Percentiles rank a stretch among this genome's conserved stretches.
Conservation (phyloP, 2,113 vertebrate genomes). For the Myanophis thanlyinensis region DNA sequence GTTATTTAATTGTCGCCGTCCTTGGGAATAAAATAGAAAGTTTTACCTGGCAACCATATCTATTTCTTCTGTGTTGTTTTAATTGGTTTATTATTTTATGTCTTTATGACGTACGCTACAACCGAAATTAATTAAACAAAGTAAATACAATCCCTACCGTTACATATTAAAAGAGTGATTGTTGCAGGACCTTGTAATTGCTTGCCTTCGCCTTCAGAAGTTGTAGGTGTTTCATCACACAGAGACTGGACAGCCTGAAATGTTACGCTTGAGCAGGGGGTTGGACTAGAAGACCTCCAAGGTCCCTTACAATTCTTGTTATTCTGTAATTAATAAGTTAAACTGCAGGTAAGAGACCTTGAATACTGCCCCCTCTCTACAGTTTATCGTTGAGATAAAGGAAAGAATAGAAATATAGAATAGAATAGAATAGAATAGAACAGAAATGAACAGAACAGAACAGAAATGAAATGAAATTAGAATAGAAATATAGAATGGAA, state of each 20-base stretch:
- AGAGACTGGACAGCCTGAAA: no score
- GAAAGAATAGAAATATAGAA: no score
- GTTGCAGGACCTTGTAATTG: not conserved
- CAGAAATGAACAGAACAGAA: no score
- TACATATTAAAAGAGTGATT: not conserved
- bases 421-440: no score
- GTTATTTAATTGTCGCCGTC: not conserved
- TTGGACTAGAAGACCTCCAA: no score
- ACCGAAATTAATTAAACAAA: not conserved
- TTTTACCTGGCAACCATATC: not conserved
- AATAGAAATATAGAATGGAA: no score
- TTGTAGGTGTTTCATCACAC: no score
- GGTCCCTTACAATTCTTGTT: no score
- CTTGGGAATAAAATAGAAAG: not conserved
- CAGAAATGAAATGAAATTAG: no score
- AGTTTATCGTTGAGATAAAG: not conserved
- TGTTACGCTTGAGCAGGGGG: no score
- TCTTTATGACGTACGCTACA: not conserved
- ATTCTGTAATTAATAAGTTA: not conserved
- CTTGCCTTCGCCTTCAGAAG: no score
- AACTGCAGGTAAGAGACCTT: not conserved
- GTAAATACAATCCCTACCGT: not conserved
- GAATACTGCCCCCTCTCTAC: not conserved
- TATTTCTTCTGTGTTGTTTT: not conserved
- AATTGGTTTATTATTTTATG: not conserved